Evolutionary conservation across 1,140 invertebrate genomes (phyloP).

Genomic region (Diuraphis noxia): DNA sequence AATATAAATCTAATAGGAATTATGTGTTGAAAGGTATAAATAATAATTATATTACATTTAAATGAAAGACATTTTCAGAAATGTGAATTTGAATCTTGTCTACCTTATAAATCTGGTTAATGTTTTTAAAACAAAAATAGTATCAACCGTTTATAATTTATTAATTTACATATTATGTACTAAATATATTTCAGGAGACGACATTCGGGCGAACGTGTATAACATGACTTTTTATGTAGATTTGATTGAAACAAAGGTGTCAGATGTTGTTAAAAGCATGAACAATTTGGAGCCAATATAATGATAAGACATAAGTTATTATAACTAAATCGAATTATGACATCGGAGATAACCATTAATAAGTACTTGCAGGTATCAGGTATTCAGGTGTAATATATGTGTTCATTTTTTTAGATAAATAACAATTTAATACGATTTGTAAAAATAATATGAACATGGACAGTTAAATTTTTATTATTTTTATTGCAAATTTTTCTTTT

Average conservation of each 20-base stretch:
- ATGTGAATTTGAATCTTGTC: background rate
- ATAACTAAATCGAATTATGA: background rate
- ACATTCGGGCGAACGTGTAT: constrained; percentile 67
- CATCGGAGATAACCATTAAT: background rate
- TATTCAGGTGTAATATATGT: no score
- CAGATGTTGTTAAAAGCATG: background rate
- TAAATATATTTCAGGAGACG: constrained; percentile 60
- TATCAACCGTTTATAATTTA: background rate
- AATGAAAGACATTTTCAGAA: background rate
- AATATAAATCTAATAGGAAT: background rate
- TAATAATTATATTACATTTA: background rate
- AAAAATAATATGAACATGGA: background rate
- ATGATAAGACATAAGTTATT: background rate
- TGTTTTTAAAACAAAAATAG: background rate
- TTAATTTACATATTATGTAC: background rate
- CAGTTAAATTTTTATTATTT: background rate
- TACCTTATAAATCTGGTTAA: background rate
- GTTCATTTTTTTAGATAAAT: no score
- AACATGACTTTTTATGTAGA: constrained; percentile 76
- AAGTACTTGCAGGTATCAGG: no score
- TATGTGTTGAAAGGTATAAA: no score
- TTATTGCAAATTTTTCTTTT: no score
- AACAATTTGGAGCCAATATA: background rate
- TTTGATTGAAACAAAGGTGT: constrained; percentile 67
- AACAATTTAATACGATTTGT: no score